Conservation (phyloP, 2,888 invertebrate genomes). For the Caenorhabditis virilis region DNA sequence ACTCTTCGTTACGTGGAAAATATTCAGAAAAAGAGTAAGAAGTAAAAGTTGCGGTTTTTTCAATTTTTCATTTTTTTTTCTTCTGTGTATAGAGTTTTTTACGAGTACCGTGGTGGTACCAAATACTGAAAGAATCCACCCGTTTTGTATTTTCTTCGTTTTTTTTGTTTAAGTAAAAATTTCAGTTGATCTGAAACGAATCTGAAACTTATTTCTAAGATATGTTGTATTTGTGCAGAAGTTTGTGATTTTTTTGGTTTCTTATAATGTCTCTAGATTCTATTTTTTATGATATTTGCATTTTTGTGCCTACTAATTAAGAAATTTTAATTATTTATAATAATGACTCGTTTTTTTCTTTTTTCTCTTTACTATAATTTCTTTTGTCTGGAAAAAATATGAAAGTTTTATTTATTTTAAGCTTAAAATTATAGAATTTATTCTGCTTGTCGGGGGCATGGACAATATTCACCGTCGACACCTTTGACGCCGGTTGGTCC, state of each 20-base stretch:
- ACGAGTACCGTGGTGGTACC: too few relatives aligned
- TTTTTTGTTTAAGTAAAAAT: too few relatives aligned
- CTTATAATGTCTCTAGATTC: background rate
- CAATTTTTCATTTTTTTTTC: too few relatives aligned
- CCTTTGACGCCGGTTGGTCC: constrained; percentile 30
- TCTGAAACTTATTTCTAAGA: too few relatives aligned
- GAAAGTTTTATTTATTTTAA: background rate
- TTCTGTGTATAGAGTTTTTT: too few relatives aligned
- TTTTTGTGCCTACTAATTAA: background rate
- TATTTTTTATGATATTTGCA: background rate
- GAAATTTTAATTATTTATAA: background rate
- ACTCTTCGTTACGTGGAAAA: constrained; percentile 28
- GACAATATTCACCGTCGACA: constrained; percentile 41
- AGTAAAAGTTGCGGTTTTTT: constrained; percentile 1
- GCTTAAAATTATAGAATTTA: too few relatives aligned
- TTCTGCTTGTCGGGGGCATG: constrained; percentile 29
- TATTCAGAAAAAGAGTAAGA: constrained; percentile 8
- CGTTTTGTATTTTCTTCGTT: too few relatives aligned
- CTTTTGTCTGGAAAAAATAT: background rate
- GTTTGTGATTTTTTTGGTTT: too few relatives aligned
- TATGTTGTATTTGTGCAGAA: too few relatives aligned
- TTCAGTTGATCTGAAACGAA: too few relatives aligned
- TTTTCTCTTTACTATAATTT: background rate
- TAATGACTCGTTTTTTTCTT: background rate
- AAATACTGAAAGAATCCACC: too few relatives aligned